Base-by-base conservation (phyloP, 2,888 invertebrate species). In the Chloroclysta siterata region DNA sequence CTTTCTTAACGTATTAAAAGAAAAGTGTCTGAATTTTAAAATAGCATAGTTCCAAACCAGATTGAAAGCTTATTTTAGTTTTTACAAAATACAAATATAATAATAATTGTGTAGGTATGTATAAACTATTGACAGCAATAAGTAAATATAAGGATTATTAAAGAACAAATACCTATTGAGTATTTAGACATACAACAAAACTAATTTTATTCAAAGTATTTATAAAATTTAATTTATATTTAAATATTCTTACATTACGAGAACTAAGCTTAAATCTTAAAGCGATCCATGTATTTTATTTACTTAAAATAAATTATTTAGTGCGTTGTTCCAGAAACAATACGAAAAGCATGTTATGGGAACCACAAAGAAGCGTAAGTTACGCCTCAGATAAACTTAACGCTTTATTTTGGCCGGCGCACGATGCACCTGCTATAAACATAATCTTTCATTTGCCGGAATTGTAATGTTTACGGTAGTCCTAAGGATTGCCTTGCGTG, bases 371-470 rank as follows among this genome's bases (percentile, higher is more conserved):
- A 86, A 85, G 71, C 73, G 85, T 81, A 85, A 89, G 81, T 86
- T 86, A 88, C 83, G 74, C 76, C 71, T 73, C 79, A 73, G 60
- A 89, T 90, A 90, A 90, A 90, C 74, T 82, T 78, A 79, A 82
- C 81, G 84, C 85, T 89, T 91, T 90, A 91, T 90, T 86, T 83
- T 76, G 80, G 73, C 65, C 39, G 70, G 69, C 79, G 72, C 78
- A 74, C 79, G 77, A 71, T 83, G 85, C 90, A 91, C 92, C 91
- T 91, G 85, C 91, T 86, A 90, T 91, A 87, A 89, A 90, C 91
- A 90, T 92, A 91, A 91, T 91, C 90, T 91, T 90, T 90, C 89
- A 91, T 92, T 91, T 90, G 84, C 80, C 77, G 72, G 65, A 82
- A 87, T 87, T 88, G 83, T 17, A 46, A 46, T 46, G 17, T 92